Conservation (phyloP, 2,797 vertebrate genomes). For the Rhinogobio ventralis region DNA sequence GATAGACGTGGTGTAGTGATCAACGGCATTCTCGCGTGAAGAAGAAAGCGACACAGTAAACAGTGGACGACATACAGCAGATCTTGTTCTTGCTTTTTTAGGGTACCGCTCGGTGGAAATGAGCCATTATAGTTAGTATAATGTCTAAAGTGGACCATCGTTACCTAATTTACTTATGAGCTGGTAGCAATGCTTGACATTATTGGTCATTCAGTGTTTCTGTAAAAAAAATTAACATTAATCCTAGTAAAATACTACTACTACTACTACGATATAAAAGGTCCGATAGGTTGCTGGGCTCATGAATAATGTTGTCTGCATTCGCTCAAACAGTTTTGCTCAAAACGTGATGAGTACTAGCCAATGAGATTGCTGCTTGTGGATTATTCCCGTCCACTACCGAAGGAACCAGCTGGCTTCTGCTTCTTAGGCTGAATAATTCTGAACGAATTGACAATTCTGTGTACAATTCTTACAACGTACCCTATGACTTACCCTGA, state of each 20-base stretch:
- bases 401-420: too few relatives aligned
- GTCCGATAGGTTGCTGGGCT: not conserved
- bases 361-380: not conserved
- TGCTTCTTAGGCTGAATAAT: not conserved
- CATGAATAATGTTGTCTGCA: not conserved
- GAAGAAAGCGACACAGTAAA: too few relatives aligned
- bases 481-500: too few relatives aligned
- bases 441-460: not conserved
- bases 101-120: too few relatives aligned
- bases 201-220: not conserved
- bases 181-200: not conserved
- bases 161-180: too few relatives aligned
- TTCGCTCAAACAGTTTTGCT: not conserved
- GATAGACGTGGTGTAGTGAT: too few relatives aligned
- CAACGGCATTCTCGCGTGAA: too few relatives aligned
- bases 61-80: too few relatives aligned
- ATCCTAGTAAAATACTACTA: not conserved
- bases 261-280: not conserved
- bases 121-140: too few relatives aligned
- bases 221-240: not conserved
- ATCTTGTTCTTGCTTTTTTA: too few relatives aligned
- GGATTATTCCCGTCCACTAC: not conserved
- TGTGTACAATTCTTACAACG: too few relatives aligned
- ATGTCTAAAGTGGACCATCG: too few relatives aligned
- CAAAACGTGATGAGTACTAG: not conserved